Percentiles rank a stretch among this genome's conserved stretches.
Evolutionary conservation across 2,797 vertebrate genomes (phyloP).

Genomic region (Cuniculus paca): DNA sequence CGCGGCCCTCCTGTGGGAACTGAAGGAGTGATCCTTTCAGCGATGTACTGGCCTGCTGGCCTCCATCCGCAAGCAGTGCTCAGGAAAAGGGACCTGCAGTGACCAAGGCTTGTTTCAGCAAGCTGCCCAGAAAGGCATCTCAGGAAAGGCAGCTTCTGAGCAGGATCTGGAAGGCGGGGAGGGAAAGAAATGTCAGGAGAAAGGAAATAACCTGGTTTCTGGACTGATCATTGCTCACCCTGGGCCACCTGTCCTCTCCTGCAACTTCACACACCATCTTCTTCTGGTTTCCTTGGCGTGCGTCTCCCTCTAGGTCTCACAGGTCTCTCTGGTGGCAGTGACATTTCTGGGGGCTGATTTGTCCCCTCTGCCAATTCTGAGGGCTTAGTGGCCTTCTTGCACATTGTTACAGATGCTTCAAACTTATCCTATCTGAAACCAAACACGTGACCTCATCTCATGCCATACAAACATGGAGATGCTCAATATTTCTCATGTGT

Average conservation of each 20-base stretch:
- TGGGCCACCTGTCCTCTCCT: background rate
- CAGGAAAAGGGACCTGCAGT: background rate
- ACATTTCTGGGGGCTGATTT: background rate
- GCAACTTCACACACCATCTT: background rate
- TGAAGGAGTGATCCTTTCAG: background rate
- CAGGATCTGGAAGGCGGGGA: background rate
- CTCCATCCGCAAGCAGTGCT: background rate
- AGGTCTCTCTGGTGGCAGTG: background rate
- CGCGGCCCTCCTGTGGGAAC: background rate
- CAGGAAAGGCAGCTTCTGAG: background rate
- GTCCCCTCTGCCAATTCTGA: background rate
- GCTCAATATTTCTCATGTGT: background rate
- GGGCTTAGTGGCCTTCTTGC: background rate
- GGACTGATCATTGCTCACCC: background rate
- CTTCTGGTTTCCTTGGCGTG: background rate
- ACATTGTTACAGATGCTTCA: background rate
- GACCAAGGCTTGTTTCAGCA: background rate
- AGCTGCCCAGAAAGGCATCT: background rate
- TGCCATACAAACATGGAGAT: background rate
- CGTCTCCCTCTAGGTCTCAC: background rate
- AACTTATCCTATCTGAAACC: background rate
- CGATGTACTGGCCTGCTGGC: background rate
- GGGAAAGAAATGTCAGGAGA: background rate
- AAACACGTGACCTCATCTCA: background rate
- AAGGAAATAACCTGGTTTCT: background rate